A percentile compares a stretch with the other conserved stretches of the same genome.
phyloP scores from a whole-genome alignment of 2,113 vertebrate genomes.

The Sturnus vulgaris region DNA sequence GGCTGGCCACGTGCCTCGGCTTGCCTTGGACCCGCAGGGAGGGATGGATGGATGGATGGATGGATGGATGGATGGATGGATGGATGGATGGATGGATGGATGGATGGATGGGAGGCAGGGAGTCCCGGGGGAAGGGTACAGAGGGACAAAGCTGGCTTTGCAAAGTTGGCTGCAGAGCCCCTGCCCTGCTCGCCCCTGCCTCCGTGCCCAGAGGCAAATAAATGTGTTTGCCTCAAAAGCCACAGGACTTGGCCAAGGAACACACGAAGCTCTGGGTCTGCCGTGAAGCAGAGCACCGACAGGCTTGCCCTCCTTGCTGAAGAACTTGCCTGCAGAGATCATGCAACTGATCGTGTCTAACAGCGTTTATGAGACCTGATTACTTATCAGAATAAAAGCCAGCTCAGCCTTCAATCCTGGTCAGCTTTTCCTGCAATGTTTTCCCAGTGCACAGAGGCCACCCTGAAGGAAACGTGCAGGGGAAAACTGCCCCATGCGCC shows the following conservation, averaged over 20 bases:
- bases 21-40: background rate
- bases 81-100: background rate
- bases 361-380: background rate
- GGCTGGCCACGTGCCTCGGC: background rate
- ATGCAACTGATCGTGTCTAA: background rate
- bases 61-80: background rate
- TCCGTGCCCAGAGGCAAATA: background rate
- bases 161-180: background rate
- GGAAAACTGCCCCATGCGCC: background rate
- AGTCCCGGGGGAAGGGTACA: background rate
- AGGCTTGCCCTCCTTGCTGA: background rate
- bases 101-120: background rate
- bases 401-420: background rate
- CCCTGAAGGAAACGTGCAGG: background rate
- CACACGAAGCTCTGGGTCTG: background rate
- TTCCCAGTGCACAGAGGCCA: background rate
- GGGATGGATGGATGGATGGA: background rate
- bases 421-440: background rate
- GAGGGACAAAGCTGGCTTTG: background rate
- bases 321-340: background rate
- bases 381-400: background rate
- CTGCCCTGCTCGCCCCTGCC: background rate
- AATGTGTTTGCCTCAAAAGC: accelerated
- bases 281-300: accelerated
- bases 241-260: background rate